Conservation (phyloP, 2,888 invertebrate species). For the Matsumyia berberina region DNA sequence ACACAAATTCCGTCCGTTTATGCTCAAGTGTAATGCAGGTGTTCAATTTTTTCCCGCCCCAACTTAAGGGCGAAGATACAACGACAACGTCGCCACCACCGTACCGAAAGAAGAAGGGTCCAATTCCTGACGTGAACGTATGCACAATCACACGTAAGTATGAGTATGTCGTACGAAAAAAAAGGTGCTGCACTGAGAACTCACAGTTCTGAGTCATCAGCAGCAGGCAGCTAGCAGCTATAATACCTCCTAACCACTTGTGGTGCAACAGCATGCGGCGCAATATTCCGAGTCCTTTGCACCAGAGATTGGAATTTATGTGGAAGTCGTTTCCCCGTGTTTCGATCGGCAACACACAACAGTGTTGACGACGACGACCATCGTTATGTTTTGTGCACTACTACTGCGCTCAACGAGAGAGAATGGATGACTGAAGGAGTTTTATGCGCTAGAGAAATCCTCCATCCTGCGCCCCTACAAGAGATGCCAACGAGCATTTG, state of each 20-base stretch:
- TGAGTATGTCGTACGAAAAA: constrained; percentile 4
- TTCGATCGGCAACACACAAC: constrained; percentile 43
- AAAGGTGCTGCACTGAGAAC: constrained; percentile 48
- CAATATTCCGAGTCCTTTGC: constrained; percentile 53
- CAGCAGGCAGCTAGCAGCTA: constrained; percentile 3
- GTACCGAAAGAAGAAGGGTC: constrained; percentile 54
- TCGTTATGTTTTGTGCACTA: constrained; percentile 54
- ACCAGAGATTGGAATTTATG: constrained; percentile 69
- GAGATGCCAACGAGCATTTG: constrained; percentile 71
- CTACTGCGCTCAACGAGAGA: too few species aligned
- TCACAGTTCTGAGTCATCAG: constrained; percentile 62
- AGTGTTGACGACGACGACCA: constrained; percentile 58
- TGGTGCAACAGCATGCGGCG: constrained; percentile 69
- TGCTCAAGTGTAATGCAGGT: constrained; percentile 74
- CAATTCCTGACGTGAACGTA: constrained; percentile 66
- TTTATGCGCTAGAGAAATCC: constrained; percentile 41
- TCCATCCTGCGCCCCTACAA: constrained; percentile 30
- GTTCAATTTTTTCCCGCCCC: constrained; percentile 75
- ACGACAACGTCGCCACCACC: constrained; percentile 2
- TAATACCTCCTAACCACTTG: constrained; percentile 67
- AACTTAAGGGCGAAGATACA: constrained; percentile 69
- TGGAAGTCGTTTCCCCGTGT: constrained; percentile 59
- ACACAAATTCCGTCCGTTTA: constrained; percentile 63
- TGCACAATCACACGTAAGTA: constrained; percentile 60
- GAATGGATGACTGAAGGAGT: constrained; percentile 64